These are phyloP conservation scores for Hippocampus zosterae DNA, from an alignment of 2,113 vertebrate species.

Conservation along the genomic window DNA sequence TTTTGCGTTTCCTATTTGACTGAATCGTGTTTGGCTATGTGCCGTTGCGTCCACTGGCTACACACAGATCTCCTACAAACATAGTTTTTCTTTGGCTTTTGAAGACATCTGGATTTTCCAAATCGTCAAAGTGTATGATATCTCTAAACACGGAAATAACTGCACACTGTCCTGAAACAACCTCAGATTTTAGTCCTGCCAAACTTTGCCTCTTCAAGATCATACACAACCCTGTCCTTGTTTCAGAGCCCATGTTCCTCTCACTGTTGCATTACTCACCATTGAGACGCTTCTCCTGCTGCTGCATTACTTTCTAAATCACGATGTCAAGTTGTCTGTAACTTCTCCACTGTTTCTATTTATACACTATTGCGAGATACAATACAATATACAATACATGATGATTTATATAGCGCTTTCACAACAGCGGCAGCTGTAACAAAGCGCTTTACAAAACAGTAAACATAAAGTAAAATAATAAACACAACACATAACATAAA, in stretches of 20 bases:
- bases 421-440: too few relatives aligned
- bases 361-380: conserved; percentile 7
- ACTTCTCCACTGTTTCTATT: not conserved
- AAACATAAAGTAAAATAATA: too few relatives aligned
- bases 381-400: too few relatives aligned
- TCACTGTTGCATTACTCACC: conserved; percentile 21
- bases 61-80: too few relatives aligned
- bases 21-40: too few relatives aligned
- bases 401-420: too few relatives aligned
- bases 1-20: too few relatives aligned
- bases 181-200: conserved; percentile 19
- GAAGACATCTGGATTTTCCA: conserved; percentile 7
- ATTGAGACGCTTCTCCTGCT: conserved; percentile 5
- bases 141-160: not conserved
- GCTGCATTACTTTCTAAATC: conserved; percentile 6
- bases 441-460: too few relatives aligned
- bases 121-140: conserved; percentile 1
- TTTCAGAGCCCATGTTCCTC: conserved; percentile 11
- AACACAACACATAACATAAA: too few relatives aligned
- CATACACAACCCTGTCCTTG: conserved; percentile 5
- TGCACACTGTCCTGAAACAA: not conserved
- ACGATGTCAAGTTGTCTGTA: not conserved
- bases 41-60: too few relatives aligned
- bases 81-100: conserved; percentile 11
- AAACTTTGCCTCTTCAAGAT: conserved; percentile 22